Evolutionary conservation across 2,888 invertebrate species (phyloP), one percentile per base, ranked within the genome.

Genomic region (Tenthredo mesomela): DNA sequence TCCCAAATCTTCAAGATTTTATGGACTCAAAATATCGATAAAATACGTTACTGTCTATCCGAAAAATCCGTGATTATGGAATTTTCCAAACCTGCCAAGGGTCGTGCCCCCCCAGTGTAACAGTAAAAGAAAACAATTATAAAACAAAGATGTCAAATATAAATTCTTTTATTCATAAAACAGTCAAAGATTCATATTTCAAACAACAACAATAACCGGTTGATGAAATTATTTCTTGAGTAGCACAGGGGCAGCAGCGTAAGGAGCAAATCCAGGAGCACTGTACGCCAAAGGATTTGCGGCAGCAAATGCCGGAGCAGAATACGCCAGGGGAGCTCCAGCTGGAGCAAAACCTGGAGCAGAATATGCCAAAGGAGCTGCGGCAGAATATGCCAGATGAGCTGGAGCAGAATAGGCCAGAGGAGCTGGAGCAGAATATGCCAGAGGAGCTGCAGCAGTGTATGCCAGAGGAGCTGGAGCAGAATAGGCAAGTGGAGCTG

Each of bases 361-460:
- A 4, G 88, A 83, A 70, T 90, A 90, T 5, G 93, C 92, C 86
- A 0, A 92, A 91, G 37, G 92, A 91, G 4, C 93, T 90, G 12
- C 93, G 91, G 18, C 90, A 43, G 85, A 87, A 0, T 47, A 58
- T 9, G 94, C 93, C 2, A 95, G 94, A 2, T 95, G 94, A 5
- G 4, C 93, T 90, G 12, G 92, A 91, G 18, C 90, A 47, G 85
- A 87, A 0, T 61, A 67, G 5, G 94, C 93, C 2, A 95, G 94
- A 2, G 95, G 94, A 10, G 94, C 93, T 0, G 83, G 29, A 15
- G 83, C 83, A 87, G 94, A 90, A n/a, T 90, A 88, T 3, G 87
- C 58, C 33, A 86, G 3, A 40, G 88, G 88, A 2, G 92, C 92
- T 87, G 88, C 89, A 86, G 88, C 89, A 33, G 33, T 4, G 4